Conservation (phyloP, 2,113 vertebrate species). For the Misgurnus mizolepis region DNA sequence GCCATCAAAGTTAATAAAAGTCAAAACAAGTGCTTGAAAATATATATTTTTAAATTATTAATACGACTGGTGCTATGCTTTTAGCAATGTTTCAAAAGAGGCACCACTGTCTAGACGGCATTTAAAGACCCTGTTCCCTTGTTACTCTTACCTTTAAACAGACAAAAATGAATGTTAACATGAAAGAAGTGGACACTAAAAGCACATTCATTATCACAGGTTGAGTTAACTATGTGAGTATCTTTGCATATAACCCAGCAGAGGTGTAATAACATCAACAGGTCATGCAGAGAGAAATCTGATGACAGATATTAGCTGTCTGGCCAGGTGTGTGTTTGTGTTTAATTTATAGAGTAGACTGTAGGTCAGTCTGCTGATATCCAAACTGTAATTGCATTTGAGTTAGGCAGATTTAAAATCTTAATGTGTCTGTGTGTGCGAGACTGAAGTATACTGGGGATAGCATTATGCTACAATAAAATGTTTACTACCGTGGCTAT, state of each 20-base stretch:
- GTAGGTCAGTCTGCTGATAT: constrained; percentile 2
- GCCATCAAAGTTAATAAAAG: constrained; percentile 56
- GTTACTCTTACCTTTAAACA: constrained; percentile 10
- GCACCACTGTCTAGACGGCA: background rate
- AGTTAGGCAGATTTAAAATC: background rate
- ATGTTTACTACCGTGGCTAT: constrained; percentile 31
- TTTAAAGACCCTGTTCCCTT: constrained; percentile 48
- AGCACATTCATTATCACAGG: constrained; percentile 16
- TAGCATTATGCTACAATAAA: background rate
- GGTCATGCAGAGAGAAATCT: constrained; percentile 17
- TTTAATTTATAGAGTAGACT: constrained; percentile 2
- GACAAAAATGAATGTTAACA: background rate
- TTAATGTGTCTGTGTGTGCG: constrained; percentile 9
- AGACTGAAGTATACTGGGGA: constrained; percentile 6
- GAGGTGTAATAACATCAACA: constrained; percentile 3
- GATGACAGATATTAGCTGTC: constrained; percentile 14
- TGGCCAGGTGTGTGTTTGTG: background rate
- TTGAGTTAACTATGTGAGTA: background rate
- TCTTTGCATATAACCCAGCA: constrained; percentile 4
- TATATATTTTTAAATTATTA: constrained; percentile 16
- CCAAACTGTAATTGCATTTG: background rate
- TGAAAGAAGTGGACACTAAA: background rate
- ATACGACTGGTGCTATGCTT: constrained; percentile 33
- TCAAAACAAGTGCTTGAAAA: constrained; percentile 27
- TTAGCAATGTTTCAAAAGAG: constrained; percentile 20